These are phyloP conservation scores for Meteorus sp. DNA, from an alignment of 1,140 invertebrate species.

Conservation along the genomic window DNA sequence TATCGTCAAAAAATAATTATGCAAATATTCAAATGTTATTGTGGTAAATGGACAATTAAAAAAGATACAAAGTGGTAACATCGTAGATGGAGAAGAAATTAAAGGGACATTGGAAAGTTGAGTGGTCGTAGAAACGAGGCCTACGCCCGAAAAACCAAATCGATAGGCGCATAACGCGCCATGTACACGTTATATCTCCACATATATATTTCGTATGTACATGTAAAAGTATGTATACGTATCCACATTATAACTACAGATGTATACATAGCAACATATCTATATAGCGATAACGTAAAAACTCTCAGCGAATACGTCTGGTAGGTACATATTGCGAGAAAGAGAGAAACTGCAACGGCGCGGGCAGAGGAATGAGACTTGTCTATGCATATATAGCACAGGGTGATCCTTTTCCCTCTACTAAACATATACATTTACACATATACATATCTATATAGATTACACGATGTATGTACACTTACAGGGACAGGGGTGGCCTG, in stretches of 20 bases:
- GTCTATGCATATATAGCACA: not conserved
- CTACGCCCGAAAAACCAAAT: constrained; percentile 55
- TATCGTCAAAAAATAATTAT: no score
- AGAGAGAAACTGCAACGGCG: no score
- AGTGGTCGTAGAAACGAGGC: constrained; percentile 48
- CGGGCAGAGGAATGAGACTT: no score
- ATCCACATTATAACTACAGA: not conserved
- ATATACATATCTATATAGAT: constrained; percentile 38
- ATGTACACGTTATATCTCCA: constrained; percentile 24
- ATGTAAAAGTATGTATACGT: not conserved
- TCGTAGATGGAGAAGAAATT: constrained; percentile 9
- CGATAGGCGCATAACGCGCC: constrained; percentile 52
- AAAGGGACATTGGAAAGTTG: constrained; percentile 10
- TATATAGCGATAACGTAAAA: constrained; percentile 3
- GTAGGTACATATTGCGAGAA: not conserved
- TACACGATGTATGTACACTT: constrained; percentile 44
- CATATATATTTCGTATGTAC: not conserved
- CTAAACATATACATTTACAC: constrained; percentile 9
- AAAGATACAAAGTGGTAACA: constrained; percentile 23
- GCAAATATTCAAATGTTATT: no score
- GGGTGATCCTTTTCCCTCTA: not conserved
- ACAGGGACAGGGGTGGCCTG: constrained; percentile 47
- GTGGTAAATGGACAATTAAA: constrained; percentile 19
- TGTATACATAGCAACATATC: constrained; percentile 1
- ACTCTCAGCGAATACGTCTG: not conserved